phyloP scores from a whole-genome alignment of 2,888 invertebrate species.

The Barypeithes pellucidus region DNA sequence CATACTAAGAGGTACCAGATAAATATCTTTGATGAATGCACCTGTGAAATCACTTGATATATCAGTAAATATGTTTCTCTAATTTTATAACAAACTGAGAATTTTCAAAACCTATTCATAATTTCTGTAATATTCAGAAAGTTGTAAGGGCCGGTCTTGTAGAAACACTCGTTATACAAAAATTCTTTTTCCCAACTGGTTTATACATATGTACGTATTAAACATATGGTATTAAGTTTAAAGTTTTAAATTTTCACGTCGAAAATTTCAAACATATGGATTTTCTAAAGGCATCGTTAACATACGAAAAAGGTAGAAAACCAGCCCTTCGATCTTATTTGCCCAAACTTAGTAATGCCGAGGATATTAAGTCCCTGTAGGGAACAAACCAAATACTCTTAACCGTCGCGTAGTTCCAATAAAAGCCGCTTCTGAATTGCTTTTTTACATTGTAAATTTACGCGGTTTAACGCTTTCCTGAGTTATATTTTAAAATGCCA shows the following conservation, averaged over 20 bases:
- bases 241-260: not conserved
- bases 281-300: conserved; percentile 34
- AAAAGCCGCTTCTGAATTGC: conserved; percentile 36
- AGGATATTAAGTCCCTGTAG: conserved; percentile 29
- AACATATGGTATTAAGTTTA: not conserved
- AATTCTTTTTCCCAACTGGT: no score
- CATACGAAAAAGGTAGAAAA: conserved; percentile 31
- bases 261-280: conserved; percentile 18
- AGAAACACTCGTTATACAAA: no score
- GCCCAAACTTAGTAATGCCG: conserved; percentile 30
- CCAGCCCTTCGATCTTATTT: conserved; percentile 33
- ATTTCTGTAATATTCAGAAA: no score
- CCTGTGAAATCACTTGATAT: no score
- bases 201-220: no score
- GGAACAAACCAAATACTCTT: conserved; percentile 38
- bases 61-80: no score
- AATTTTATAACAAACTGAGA: no score
- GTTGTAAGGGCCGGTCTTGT: no score
- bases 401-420: conserved; percentile 30
- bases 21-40: no score
- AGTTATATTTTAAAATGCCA: not conserved
- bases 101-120: no score
- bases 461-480: conserved; percentile 15
- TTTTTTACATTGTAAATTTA: conserved; percentile 30
- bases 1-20: no score